phyloP scores from a whole-genome alignment of 2,888 invertebrate species.

The Tetheella fluctuosa region DNA sequence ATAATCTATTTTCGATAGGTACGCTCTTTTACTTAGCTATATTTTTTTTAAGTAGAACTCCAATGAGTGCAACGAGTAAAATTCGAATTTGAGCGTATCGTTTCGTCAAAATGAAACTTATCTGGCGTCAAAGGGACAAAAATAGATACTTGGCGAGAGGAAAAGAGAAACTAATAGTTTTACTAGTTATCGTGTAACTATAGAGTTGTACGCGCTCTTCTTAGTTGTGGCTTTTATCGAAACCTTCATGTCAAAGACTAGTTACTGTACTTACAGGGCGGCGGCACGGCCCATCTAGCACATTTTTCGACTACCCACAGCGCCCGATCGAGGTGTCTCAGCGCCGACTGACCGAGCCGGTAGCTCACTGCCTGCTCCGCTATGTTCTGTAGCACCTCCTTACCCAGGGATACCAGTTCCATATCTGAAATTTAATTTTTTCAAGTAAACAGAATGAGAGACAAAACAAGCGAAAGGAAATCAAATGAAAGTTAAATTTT shows the following conservation, averaged over 20 bases:
- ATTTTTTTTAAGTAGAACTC: too few species aligned
- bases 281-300: constrained; percentile 84
- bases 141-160: too few species aligned
- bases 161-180: too few species aligned
- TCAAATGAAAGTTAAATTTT: too few species aligned
- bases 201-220: too few species aligned
- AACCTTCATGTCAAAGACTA: too few species aligned
- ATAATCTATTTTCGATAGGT: neutral
- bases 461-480: neutral
- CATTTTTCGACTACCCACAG: constrained; percentile 83
- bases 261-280: constrained; percentile 70
- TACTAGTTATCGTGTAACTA: too few species aligned
- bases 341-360: constrained; percentile 72
- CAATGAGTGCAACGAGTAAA: too few species aligned
- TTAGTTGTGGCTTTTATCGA: too few species aligned
- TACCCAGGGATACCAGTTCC: constrained; percentile 67
- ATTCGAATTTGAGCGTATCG: too few species aligned
- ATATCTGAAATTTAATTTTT: constrained; percentile 51
- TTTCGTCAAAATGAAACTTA: too few species aligned
- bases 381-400: constrained; percentile 62
- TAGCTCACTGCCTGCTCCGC: constrained; percentile 73
- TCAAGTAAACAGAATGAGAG: neutral
- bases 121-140: too few species aligned
- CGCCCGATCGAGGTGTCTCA: constrained; percentile 73
- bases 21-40: neutral